A percentile compares a stretch with the other conserved stretches of the same genome.
Evolutionary conservation across 2,888 invertebrate species (phyloP).

Genomic region (Thymelicus sylvestris): DNA sequence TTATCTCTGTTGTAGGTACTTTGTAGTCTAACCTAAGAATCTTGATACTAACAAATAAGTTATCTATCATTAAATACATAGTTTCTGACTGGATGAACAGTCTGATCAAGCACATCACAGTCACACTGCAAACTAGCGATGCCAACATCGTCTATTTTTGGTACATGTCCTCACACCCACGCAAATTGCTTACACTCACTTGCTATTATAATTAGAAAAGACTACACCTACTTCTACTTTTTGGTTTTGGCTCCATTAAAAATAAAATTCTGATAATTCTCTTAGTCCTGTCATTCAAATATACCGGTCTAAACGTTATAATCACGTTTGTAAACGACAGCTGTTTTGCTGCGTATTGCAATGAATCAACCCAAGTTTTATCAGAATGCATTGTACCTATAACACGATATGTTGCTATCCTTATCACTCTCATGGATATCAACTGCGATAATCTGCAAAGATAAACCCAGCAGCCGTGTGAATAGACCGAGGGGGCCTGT

Average conservation of each 20-base stretch:
- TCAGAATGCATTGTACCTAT: constrained; percentile 42
- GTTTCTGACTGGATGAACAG: constrained; percentile 42
- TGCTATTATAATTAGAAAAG: constrained; percentile 81
- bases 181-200: constrained; percentile 81
- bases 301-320: neutral
- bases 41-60: too few relatives aligned
- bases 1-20: too few relatives aligned
- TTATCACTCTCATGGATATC: constrained; percentile 56
- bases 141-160: constrained; percentile 78
- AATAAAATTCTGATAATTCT: neutral
- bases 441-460: constrained; percentile 64
- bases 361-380: constrained; percentile 25
- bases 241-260: constrained; percentile 28
- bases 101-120: constrained; percentile 49
- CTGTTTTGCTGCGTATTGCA: constrained; percentile 16
- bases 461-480: constrained; percentile 64
- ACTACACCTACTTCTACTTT: constrained; percentile 63
- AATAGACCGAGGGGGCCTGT: constrained; percentile 57
- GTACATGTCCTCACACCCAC: constrained; percentile 68
- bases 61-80: too few relatives aligned
- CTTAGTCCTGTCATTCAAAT: too few relatives aligned
- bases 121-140: constrained; percentile 58
- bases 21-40: too few relatives aligned
- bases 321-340: constrained; percentile 11
- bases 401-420: constrained; percentile 47